Base-by-base conservation (phyloP, 1,140 invertebrate genomes). In the Temnothorax nylanderi region DNA sequence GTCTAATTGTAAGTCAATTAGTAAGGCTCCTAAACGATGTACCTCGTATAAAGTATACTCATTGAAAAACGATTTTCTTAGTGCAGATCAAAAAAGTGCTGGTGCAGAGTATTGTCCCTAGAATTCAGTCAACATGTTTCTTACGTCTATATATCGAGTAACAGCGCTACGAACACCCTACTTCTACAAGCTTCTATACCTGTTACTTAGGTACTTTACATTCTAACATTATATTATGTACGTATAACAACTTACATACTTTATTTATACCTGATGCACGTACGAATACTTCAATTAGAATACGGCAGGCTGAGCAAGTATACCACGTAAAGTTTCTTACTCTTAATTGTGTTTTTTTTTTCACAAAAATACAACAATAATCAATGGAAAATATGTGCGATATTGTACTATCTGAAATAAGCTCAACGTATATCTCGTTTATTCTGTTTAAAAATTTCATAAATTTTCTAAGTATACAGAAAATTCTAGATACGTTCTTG, bases 41-140 rank as follows among this genome's bases (percentile, higher is more conserved):
- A 72, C 56, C 72, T 32, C 13, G 81, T 91, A 93, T 67, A 92
- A 92, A 92, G 90, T 94, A 93, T 92, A 94, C 87, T 88, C 87
- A 54, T 92, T 93, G 88, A 91, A 92, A 94, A 94, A 92, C 88
- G 92, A 92, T 91, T 88, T 49, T 85, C 62, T 34, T 86, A 88
- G 93, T 94, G 94, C 93, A 81, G 91, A 90, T 94, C 89, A 94
- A 94, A 94, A 93, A 94, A 89, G 94, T 94, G 93, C 93, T 88
- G 90, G 93, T 94, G 94, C 93, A 94, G 75, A 93, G 81, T 88
- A 92, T 93, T 94, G 93, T 94, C 93, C 93, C 93, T 94, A 94
- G 94, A 93, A 94, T 94, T 94, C 93, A 94, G 94, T 94, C 94
- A 94, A 94, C 94, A 91, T 92, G 80, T 84, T 75, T 32, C 87